Conservation (phyloP, 2,113 vertebrate species). For the Antechinus flavipes region DNA sequence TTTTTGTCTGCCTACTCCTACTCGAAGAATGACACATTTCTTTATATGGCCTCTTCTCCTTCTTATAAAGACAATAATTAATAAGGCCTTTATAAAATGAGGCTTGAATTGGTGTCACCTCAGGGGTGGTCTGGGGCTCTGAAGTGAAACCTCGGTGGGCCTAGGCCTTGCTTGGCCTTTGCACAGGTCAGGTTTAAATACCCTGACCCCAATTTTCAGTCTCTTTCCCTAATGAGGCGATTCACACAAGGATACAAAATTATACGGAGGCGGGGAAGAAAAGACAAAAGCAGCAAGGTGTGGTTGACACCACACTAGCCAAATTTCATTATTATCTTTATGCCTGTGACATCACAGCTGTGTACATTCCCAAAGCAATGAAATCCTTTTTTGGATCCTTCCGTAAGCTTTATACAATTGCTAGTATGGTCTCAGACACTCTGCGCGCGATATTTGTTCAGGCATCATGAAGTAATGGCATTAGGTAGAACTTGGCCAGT, state of each 20-base stretch:
- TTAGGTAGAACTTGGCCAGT: constrained; percentile 68
- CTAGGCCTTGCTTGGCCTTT: constrained; percentile 93
- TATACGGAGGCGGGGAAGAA: constrained; percentile 75
- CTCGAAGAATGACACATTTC: constrained; percentile 95
- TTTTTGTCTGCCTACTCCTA: constrained; percentile 90
- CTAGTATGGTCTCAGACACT: constrained; percentile 81
- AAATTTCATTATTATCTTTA: constrained; percentile 86
- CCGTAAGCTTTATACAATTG: constrained; percentile 82
- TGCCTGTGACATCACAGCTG: constrained; percentile 87
- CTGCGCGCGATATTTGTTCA: constrained; percentile 78
- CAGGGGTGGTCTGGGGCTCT: constrained; percentile 94
- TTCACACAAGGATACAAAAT: constrained; percentile 90
- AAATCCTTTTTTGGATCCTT: constrained; percentile 75
- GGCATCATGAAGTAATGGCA: constrained; percentile 69
- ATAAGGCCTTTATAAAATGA: constrained; percentile 99
- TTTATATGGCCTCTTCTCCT: constrained; percentile 95
- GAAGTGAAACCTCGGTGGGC: constrained; percentile 94
- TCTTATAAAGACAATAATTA: constrained; percentile 99
- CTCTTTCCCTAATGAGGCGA: constrained; percentile 97
- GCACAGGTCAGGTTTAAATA: constrained; percentile 96
- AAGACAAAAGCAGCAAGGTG: constrained; percentile 88
- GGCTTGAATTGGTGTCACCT: constrained; percentile 96
- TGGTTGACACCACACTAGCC: constrained; percentile 85
- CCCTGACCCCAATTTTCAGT: constrained; percentile 98
- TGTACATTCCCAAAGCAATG: constrained; percentile 77